Evolutionary conservation across 2,113 vertebrate genomes (phyloP), one percentile per base, ranked within the genome.

Genomic region (Ciconia maguari): DNA sequence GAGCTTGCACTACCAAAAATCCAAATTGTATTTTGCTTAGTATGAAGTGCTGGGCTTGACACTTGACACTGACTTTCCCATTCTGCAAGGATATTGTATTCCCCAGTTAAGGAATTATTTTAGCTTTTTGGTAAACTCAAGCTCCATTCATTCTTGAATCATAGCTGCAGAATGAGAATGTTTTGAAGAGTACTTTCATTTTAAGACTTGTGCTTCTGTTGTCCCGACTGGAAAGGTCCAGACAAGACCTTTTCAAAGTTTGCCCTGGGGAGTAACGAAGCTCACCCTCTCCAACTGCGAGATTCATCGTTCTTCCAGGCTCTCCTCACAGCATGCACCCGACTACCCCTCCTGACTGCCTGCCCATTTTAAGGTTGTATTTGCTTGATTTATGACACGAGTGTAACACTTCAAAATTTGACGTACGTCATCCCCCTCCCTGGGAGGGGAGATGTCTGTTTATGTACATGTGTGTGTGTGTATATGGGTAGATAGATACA

Each of bases 361-460:
- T 93, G 36, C 46, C 48, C 7, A 2, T 75, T 89, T 83, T 89
- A 68, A 68, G 61, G 61, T 81, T 64, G 13, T 52, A 34, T 72
- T 84, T 91, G 34, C 41, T 85, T 82, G 34, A 79, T 82, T 91
- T 93, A 65, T 71, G 42, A 52, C 78, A 65, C 65, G 16, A 22
- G 8, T 76, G 57, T 87, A 82, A 36, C 20, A 19, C 38, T 54
- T 74, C 0, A 85, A 87, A 87, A 61, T 60, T 66, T 62, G 16
- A 19, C 7, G 1, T 74, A 48, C 0, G 0, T 89, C 38, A 64
- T 62, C 24, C 17, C 77, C 6, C 42, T 88, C 26, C n/a, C 13
- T 65, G 30, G 30, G 61, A 69, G 15, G 16, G 10, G 38, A 57
- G 16, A 32, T 57, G 19, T 29, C 21, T 90, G 1, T 62, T 58